A percentile compares a stretch with the other conserved stretches of the same genome.
Evolutionary conservation across 2,113 vertebrate species (phyloP).

Genomic region (Pimephales promelas): DNA sequence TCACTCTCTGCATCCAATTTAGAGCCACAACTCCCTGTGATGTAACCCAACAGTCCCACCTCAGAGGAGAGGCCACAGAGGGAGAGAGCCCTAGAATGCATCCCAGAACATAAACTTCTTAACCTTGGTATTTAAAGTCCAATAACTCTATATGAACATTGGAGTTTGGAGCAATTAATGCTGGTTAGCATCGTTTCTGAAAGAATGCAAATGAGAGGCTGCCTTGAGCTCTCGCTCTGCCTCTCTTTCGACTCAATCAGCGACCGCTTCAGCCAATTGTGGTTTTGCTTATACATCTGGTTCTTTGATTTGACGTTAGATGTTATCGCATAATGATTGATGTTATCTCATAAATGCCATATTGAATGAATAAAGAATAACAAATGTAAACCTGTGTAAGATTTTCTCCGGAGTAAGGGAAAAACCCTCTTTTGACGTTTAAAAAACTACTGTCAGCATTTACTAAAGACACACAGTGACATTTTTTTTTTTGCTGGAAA

Average conservation of each 20-base stretch:
- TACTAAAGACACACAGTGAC: too few relatives aligned
- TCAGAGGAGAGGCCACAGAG: slow-evolving; percentile 59
- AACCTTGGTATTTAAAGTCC: slow-evolving; percentile 76
- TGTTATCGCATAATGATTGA: slow-evolving; percentile 18
- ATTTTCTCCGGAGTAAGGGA: background rate
- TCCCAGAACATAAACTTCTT: slow-evolving; percentile 72
- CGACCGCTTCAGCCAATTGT: slow-evolving; percentile 4
- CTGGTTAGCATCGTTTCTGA: slow-evolving; percentile 72
- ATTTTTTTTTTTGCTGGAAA: too few relatives aligned
- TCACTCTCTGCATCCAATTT: slow-evolving; percentile 83
- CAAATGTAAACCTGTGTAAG: background rate
- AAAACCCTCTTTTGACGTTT: too few relatives aligned
- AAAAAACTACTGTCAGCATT: too few relatives aligned
- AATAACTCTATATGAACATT: slow-evolving; percentile 79
- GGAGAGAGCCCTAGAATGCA: slow-evolving; percentile 61
- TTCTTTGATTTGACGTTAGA: slow-evolving; percentile 26
- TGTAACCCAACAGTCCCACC: slow-evolving; percentile 75
- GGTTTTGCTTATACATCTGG: slow-evolving; percentile 20
- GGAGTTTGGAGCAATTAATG: slow-evolving; percentile 76
- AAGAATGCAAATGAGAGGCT: slow-evolving; percentile 72
- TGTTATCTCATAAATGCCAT: slow-evolving; percentile 22
- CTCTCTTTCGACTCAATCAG: background rate
- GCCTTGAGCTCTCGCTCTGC: background rate
- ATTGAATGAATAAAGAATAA: background rate
- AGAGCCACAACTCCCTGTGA: slow-evolving; percentile 72